phyloP scores from a whole-genome alignment of 2,888 invertebrate genomes.

The Callimorpha dominula region DNA sequence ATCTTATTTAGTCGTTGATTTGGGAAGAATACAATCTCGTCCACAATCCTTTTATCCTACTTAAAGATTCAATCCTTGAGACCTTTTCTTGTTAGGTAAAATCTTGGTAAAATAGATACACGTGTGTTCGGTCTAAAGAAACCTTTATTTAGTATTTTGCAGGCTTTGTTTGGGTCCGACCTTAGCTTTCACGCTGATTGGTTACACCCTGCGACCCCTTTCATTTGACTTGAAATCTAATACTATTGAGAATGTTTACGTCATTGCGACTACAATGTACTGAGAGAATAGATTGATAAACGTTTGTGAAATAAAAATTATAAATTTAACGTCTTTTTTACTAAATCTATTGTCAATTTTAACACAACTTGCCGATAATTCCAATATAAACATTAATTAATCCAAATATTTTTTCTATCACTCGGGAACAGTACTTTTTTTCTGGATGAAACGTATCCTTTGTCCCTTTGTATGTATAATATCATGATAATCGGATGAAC shows the following conservation, averaged over 20 bases:
- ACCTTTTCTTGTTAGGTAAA: constrained; percentile 40
- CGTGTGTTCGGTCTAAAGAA: constrained; percentile 59
- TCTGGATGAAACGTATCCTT: too few relatives aligned
- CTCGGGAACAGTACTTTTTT: too few relatives aligned
- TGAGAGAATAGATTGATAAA: too few relatives aligned
- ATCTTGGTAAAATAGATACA: constrained; percentile 40
- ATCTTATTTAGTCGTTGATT: constrained; percentile 20
- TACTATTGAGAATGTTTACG: constrained; percentile 23
- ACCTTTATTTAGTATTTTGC: constrained; percentile 64
- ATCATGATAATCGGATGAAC: too few relatives aligned
- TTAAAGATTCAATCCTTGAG: constrained; percentile 37
- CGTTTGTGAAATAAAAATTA: too few relatives aligned
- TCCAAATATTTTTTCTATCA: too few relatives aligned
- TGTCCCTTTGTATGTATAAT: too few relatives aligned
- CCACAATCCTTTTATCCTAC: constrained; percentile 47
- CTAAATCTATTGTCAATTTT: too few relatives aligned
- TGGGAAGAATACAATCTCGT: constrained; percentile 27
- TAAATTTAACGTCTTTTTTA: too few relatives aligned
- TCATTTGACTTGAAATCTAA: constrained; percentile 44
- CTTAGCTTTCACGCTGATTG: constrained; percentile 74
- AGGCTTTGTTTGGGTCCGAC: constrained; percentile 63
- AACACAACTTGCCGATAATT: too few relatives aligned
- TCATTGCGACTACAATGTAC: not conserved
- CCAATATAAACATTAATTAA: too few relatives aligned
- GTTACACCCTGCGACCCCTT: constrained; percentile 57